Percentiles rank a stretch among this genome's conserved stretches.
These are phyloP conservation scores for Rhogogaster chlorosoma DNA, from an alignment of 2,888 invertebrate genomes.

Conservation along the genomic window DNA sequence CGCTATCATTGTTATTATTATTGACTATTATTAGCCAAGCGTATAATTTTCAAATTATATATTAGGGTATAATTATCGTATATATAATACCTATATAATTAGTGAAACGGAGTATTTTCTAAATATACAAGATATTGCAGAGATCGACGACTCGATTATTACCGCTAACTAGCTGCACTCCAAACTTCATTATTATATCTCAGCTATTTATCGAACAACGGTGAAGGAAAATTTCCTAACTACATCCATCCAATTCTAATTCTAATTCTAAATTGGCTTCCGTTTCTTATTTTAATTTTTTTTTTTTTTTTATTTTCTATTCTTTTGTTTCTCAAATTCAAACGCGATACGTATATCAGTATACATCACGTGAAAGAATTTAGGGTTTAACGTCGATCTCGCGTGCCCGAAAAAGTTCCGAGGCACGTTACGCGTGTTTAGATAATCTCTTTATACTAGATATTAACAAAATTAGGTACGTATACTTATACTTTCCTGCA, in stretches of 20 bases:
- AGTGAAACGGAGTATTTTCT: too few species aligned
- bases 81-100: too few species aligned
- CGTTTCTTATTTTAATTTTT: neutral
- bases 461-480: neutral
- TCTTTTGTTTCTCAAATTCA: neutral
- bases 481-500: neutral
- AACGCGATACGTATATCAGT: neutral
- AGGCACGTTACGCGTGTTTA: conserved; percentile 4
- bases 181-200: neutral
- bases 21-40: neutral
- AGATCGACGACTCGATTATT: neutral
- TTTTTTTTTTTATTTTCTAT: neutral
- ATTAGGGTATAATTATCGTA: neutral
- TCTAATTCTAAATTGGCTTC: neutral
- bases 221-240: neutral
- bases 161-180: neutral
- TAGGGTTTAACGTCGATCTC: conserved; percentile 3
- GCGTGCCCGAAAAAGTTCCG: neutral
- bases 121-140: neutral
- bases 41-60: neutral
- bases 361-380: neutral
- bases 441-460: conserved; percentile 67
- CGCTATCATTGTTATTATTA: neutral
- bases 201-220: neutral
- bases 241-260: neutral